Percentiles rank a stretch among this genome's conserved stretches.
Conservation (phyloP, 2,888 invertebrate species). For the Dryobotodes eremita region DNA sequence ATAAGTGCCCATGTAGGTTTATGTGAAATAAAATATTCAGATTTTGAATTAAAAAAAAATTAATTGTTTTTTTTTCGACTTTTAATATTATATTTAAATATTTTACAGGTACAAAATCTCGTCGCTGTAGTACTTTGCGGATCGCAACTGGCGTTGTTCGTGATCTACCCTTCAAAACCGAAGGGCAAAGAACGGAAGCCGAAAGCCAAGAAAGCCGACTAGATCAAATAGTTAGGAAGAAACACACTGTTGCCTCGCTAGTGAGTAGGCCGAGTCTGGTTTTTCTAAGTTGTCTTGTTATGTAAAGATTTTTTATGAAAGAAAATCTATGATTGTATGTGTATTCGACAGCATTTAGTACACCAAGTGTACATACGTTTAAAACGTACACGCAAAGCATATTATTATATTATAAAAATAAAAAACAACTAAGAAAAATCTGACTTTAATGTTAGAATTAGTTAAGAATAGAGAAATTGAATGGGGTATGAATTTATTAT, state of each 20-base stretch:
- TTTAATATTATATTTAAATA: not conserved
- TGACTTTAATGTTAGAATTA: slow-evolving; percentile 9
- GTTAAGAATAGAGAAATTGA: slow-evolving; percentile 17
- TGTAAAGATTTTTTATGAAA: not conserved
- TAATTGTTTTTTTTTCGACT: not conserved
- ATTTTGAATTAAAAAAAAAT: not conserved
- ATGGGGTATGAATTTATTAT: slow-evolving; percentile 1
- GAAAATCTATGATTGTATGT: too few relatives aligned
- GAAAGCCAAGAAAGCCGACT: slow-evolving; percentile 84
- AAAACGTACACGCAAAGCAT: not conserved
- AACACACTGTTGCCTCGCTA: slow-evolving; percentile 62
- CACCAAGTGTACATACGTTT: not conserved
- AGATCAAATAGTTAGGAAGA: slow-evolving; percentile 59
- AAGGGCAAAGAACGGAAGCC: slow-evolving; percentile 81
- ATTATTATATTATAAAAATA: slow-evolving; percentile 8
- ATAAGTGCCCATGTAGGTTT: too few relatives aligned
- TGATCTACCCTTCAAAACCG: slow-evolving; percentile 92
- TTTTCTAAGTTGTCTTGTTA: slow-evolving; percentile 21
- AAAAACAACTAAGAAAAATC: slow-evolving; percentile 1
- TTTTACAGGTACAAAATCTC: slow-evolving; percentile 93
- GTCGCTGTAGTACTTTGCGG: slow-evolving; percentile 91
- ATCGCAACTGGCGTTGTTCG: slow-evolving; percentile 93
- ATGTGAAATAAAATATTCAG: not conserved
- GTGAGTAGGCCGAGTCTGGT: slow-evolving; percentile 33
- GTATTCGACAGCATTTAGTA: slow-evolving; percentile 4